Evolutionary conservation across 2,888 invertebrate species (phyloP).

Genomic region (Tetanocera ferruginea): DNA sequence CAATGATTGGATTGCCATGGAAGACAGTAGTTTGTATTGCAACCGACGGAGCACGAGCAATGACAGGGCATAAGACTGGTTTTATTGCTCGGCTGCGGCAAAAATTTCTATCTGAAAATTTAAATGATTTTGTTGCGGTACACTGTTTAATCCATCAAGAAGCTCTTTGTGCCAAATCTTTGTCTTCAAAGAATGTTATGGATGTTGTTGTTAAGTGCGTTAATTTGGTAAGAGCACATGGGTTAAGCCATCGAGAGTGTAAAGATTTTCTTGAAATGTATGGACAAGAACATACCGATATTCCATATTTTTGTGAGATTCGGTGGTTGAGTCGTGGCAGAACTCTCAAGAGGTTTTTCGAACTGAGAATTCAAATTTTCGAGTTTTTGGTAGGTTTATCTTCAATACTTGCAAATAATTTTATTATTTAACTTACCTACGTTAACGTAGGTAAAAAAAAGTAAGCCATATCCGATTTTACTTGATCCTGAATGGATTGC

Average conservation of each 20-base stretch:
- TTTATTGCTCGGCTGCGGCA: background rate
- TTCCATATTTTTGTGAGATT: background rate
- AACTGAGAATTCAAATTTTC: background rate
- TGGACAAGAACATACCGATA: background rate
- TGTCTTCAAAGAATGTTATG: background rate
- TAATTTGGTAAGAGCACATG: background rate
- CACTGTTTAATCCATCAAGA: conserved; percentile 8
- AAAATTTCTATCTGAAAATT: background rate
- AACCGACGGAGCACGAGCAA: conserved; percentile 9
- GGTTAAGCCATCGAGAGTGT: background rate
- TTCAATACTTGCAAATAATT: background rate
- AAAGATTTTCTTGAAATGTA: background rate
- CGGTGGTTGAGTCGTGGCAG: background rate
- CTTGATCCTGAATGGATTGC: too few species aligned
- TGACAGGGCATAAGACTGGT: background rate
- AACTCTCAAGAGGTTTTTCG: background rate
- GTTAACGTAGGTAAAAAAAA: background rate
- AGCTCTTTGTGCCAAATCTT: background rate
- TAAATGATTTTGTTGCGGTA: background rate
- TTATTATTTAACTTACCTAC: background rate
- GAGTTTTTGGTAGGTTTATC: conserved; percentile 1
- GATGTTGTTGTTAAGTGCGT: background rate
- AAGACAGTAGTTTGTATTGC: background rate
- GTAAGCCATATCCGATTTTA: background rate
- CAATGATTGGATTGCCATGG: conserved; percentile 10